A percentile compares a stretch with the other conserved stretches of the same genome.
Evolutionary conservation across 1,140 invertebrate species (phyloP).

Genomic region (Lepeophtheirus salmonis): DNA sequence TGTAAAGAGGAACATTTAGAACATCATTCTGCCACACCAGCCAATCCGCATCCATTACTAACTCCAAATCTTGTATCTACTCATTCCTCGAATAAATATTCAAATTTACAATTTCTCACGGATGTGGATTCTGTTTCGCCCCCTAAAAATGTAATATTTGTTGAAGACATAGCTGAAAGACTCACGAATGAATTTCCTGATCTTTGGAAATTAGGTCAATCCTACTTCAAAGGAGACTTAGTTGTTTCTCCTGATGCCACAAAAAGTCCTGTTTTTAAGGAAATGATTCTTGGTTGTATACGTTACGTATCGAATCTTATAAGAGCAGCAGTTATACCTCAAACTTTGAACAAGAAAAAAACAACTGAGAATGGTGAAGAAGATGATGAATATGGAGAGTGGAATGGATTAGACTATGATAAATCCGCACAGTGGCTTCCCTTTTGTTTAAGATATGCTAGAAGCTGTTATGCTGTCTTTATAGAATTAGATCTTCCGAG

Average conservation of each 20-base stretch:
- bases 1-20: conserved; percentile 38
- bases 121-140: conserved; percentile 13
- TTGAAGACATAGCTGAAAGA: conserved; percentile 49
- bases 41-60: background rate
- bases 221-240: conserved; percentile 67
- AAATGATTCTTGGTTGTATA: conserved; percentile 42
- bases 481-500: conserved; percentile 55
- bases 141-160: conserved; percentile 39
- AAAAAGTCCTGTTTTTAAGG: conserved; percentile 49
- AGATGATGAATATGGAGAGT: conserved; percentile 2
- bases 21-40: conserved; percentile 10
- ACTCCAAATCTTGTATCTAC: background rate
- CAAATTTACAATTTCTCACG: background rate
- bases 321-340: conserved; percentile 34
- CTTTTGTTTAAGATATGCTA: conserved; percentile 49
- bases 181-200: conserved; percentile 52
- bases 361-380: conserved; percentile 11
- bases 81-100: background rate
- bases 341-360: conserved; percentile 9
- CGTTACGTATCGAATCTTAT: conserved; percentile 43
- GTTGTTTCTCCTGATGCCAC: conserved; percentile 45
- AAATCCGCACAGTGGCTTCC: conserved; percentile 46
- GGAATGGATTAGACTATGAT: conserved; percentile 7
- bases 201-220: conserved; percentile 69
- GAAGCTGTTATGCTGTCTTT: conserved; percentile 44